A percentile compares a stretch with the other conserved stretches of the same genome.
Evolutionary conservation across 1,140 invertebrate species (phyloP).

Genomic region (Chrysomallon squamiferum): DNA sequence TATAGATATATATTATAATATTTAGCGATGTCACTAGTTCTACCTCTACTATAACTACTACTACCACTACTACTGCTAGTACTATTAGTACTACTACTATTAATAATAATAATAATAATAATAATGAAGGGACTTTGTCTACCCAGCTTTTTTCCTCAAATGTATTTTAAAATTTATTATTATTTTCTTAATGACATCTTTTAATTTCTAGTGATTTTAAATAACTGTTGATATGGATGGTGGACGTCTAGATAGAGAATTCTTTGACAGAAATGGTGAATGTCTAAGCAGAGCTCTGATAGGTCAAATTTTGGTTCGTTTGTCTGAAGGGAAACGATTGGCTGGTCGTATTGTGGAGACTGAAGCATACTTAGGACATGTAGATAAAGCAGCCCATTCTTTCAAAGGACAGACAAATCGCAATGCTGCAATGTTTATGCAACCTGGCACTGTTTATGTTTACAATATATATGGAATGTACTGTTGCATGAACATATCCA

Average conservation of each 20-base stretch:
- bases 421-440: constrained; percentile 82
- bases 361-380: constrained; percentile 76
- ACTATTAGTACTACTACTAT: too few species aligned
- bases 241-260: constrained; percentile 23
- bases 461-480: constrained; percentile 86
- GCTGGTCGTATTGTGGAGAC: constrained; percentile 80
- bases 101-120: too few species aligned
- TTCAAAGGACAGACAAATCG: constrained; percentile 73
- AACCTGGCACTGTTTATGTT: constrained; percentile 80
- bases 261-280: constrained; percentile 45
- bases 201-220: too few species aligned
- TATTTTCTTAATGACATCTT: too few species aligned
- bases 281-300: constrained; percentile 70
- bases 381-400: constrained; percentile 78
- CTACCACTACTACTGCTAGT: too few species aligned
- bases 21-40: too few species aligned
- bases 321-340: constrained; percentile 52
- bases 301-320: constrained; percentile 69
- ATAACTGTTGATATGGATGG: too few species aligned
- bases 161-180: too few species aligned
- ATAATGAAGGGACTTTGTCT: too few species aligned
- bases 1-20: too few species aligned
- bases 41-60: too few species aligned
- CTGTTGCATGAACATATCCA: constrained; percentile 83
- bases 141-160: too few species aligned